These are phyloP conservation scores for Enteromius fasciolatus DNA, from an alignment of 2,797 vertebrate genomes.

Conservation along the genomic window DNA sequence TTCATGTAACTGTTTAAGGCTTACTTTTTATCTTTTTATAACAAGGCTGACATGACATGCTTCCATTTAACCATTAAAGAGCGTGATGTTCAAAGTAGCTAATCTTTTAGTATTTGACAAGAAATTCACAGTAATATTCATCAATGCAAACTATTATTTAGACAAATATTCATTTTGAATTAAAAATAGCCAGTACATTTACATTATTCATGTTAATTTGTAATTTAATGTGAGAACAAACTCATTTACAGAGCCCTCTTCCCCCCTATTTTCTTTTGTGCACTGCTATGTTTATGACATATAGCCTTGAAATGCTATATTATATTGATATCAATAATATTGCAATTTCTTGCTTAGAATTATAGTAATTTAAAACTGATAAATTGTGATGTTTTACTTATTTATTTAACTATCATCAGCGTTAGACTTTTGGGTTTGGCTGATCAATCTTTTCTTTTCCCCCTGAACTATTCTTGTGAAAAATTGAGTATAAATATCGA, in stretches of 20 bases:
- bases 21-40: not conserved
- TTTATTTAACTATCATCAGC: not conserved
- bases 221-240: not conserved
- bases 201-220: not conserved
- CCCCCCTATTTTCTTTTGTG: not conserved
- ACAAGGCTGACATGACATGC: not conserved
- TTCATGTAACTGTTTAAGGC: not conserved
- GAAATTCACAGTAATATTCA: not conserved
- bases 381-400: not conserved
- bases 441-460: not conserved
- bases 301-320: not conserved
- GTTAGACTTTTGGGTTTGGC: not conserved
- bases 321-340: conserved; percentile 1
- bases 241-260: not conserved
- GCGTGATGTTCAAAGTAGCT: not conserved
- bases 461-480: not conserved
- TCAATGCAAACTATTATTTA: not conserved
- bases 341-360: not conserved
- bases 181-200: not conserved
- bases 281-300: not conserved
- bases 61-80: not conserved
- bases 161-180: not conserved
- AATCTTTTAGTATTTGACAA: not conserved
- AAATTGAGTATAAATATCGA: not conserved
- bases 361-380: not conserved